These are phyloP conservation scores for Drosophila percnosoma DNA, from an alignment of 2,888 invertebrate genomes.

Conservation along the genomic window DNA sequence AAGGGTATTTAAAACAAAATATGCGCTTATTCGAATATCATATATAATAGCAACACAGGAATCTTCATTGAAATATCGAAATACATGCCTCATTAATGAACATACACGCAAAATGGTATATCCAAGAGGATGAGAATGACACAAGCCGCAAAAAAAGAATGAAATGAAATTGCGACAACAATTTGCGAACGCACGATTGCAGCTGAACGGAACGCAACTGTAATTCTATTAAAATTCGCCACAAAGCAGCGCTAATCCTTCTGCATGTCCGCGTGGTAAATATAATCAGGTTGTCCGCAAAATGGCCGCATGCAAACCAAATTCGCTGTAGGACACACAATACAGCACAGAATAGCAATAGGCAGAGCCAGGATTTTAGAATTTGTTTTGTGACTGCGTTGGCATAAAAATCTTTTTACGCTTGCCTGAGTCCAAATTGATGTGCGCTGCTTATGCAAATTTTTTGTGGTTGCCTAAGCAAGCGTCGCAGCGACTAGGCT, in stretches of 20 bases:
- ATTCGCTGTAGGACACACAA: conserved; percentile 1
- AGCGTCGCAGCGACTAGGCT: conserved; percentile 53
- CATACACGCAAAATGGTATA: conserved; percentile 20
- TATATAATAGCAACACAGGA: conserved; percentile 18
- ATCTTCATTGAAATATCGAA: conserved; percentile 36
- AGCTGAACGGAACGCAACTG: conserved; percentile 50
- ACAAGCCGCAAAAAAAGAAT: neutral
- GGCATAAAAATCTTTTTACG: conserved; percentile 76
- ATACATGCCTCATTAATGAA: conserved; percentile 62
- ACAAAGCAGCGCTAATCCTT: conserved; percentile 68
- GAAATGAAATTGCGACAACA: conserved; percentile 24
- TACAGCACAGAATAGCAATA: neutral
- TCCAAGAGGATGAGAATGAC: conserved; percentile 11
- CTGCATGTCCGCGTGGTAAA: conserved; percentile 54
- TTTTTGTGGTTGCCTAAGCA: conserved; percentile 62
- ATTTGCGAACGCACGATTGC: conserved; percentile 19
- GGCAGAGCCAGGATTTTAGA: neutral
- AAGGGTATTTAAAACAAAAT: conserved; percentile 27
- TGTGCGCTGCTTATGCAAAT: conserved; percentile 78
- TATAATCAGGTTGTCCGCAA: conserved; percentile 60
- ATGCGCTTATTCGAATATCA: conserved; percentile 19
- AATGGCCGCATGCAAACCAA: conserved; percentile 54
- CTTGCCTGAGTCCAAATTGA: conserved; percentile 71
- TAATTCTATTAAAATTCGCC: conserved; percentile 73
- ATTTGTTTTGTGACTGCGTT: conserved; percentile 65